Base-by-base conservation (phyloP, 1,140 invertebrate genomes). In the Drosophila kepulauana region DNA sequence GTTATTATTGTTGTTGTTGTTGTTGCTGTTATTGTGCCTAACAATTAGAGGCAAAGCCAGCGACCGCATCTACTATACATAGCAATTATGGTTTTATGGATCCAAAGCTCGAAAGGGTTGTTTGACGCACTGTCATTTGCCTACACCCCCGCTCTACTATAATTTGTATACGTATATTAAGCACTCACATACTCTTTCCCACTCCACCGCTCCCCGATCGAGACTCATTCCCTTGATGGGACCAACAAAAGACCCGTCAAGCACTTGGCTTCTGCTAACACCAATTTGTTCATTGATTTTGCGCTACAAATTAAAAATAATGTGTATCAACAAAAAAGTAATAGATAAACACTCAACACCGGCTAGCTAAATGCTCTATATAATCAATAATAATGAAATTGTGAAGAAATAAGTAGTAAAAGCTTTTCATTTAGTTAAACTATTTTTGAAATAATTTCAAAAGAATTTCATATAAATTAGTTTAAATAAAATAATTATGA, bases 181-280 rank as follows among this genome's bases (percentile, higher is more conserved):
- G 66, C 41, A 59, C 56, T 51, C 8, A 10, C 4, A 61, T 59
- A 49, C 20, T n/a, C 43, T 62, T 74, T 66, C 38, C 49, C 20
- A 15, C 25, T n/a, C 8, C 16, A 20, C n/a, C 16, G 13, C n/a
- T 16, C 1, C 30, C 5, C 35, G 10, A 38, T 38, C 41, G 41
- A 10, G 15, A 2, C 16, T 2, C 10, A 20, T 33, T 25, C 35
- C 13, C 13, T 4, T 38, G 38, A 1, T 6, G 5, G 10, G 13
- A 25, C 5, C 15, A 11, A 38, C 54, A 57, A 41, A 57, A 57
- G 51, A 45, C n/a, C 28, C 16, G 3, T 45, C 41, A 81, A 84
- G 81, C 84, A 88, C 84, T 88, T 88, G 84, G 78, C 84, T 88
- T 84, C 85, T 88, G 84, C 84, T 84, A 88, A 88, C 84, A 88